Percentiles rank a stretch among this genome's conserved stretches.
Evolutionary conservation across 2,888 invertebrate species (phyloP).

Genomic region (Endomychus coccineus): DNA sequence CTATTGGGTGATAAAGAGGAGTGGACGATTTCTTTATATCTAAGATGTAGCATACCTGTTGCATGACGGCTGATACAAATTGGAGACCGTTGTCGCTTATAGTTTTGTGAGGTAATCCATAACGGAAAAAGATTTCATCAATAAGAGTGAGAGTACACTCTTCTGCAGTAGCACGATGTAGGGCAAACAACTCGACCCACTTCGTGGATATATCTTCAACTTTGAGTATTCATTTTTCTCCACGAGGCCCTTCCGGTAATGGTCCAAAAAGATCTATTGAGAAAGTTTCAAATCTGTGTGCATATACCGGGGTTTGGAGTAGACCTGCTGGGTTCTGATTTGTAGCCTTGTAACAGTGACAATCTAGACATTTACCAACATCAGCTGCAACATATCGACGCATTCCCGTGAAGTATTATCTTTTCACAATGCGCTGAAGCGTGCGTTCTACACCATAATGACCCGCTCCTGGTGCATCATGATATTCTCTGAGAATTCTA

Average conservation of each 20-base stretch:
- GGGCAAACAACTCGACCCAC: slow-evolving; percentile 26
- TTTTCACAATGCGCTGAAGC: slow-evolving; percentile 14
- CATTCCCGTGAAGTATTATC: slow-evolving; percentile 28
- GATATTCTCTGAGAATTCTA: slow-evolving; percentile 20
- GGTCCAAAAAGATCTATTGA: slow-evolving; percentile 30
- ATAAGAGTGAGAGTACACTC: slow-evolving; percentile 24
- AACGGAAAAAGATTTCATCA: slow-evolving; percentile 29
- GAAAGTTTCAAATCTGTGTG: slow-evolving; percentile 26
- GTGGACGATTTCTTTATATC: slow-evolving; percentile 27
- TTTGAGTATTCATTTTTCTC: slow-evolving; percentile 23
- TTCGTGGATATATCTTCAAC: slow-evolving; percentile 28
- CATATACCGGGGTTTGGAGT: slow-evolving; percentile 23
- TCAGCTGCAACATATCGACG: slow-evolving; percentile 20
- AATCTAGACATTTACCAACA: slow-evolving; percentile 24
- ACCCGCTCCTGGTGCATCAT: slow-evolving; percentile 25
- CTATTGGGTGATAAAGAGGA: slow-evolving; percentile 24
- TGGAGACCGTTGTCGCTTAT: slow-evolving; percentile 36
- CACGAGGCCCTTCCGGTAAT: slow-evolving; percentile 19
- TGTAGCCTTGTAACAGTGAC: slow-evolving; percentile 26
- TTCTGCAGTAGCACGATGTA: slow-evolving; percentile 22
- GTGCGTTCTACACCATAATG: slow-evolving; percentile 31
- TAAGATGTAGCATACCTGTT: slow-evolving; percentile 29
- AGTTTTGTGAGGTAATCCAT: slow-evolving; percentile 31
- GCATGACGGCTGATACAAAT: slow-evolving; percentile 33
- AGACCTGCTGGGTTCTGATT: slow-evolving; percentile 30